Conservation (phyloP, 2,888 invertebrate genomes). For the Colostygia pectinataria region DNA sequence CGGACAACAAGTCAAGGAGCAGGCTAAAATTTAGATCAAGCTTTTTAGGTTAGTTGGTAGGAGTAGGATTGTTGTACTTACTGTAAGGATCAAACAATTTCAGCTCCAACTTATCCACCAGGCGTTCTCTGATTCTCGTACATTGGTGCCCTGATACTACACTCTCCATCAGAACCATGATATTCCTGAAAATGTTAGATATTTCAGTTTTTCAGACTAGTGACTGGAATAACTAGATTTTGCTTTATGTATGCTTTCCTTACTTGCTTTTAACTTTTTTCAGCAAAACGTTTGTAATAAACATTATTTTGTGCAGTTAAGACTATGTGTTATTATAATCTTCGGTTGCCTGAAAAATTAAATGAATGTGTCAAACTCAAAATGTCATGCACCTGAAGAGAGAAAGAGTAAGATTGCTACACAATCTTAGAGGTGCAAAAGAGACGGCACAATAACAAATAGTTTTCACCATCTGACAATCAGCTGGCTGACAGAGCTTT, state of each 20-base stretch:
- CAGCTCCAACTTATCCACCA: conserved; percentile 90
- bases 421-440: no score
- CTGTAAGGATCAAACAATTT: conserved; percentile 90
- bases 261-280: conserved; percentile 91
- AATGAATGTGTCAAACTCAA: no score
- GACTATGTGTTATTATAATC: no score
- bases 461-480: no score
- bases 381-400: no score
- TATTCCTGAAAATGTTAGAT: conserved; percentile 75
- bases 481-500: no score
- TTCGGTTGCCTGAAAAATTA: no score
- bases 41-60: conserved; percentile 24
- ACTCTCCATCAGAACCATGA: conserved; percentile 92
- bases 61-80: no score
- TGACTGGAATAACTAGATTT: no score
- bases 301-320: conserved; percentile 73
- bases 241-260: conserved; percentile 59
- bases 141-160: conserved; percentile 89
- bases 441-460: conserved; percentile 3
- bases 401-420: neutral
- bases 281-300: conserved; percentile 86
- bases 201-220: no score
- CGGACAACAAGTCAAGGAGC: no score
- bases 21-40: neutral
- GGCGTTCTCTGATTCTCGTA: conserved; percentile 86